These are phyloP conservation scores for Taenaris catops DNA, from an alignment of 2,888 invertebrate species.

Conservation along the genomic window DNA sequence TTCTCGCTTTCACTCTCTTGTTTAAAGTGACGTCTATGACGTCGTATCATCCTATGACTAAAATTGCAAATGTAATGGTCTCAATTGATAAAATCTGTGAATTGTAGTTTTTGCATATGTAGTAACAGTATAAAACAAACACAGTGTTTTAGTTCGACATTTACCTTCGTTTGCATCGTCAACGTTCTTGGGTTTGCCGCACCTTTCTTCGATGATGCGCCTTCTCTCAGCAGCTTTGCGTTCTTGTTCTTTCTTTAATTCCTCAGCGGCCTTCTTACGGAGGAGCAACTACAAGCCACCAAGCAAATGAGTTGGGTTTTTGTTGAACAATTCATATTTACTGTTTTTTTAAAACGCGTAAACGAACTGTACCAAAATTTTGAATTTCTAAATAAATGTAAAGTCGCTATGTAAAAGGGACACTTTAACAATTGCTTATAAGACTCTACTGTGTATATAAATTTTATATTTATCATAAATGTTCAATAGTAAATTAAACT, in stretches of 20 bases:
- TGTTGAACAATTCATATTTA: too few species aligned
- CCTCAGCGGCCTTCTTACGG: conserved; percentile 99
- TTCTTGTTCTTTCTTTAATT: conserved; percentile 99
- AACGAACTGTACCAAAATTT: too few species aligned
- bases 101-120: conserved; percentile 9
- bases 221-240: conserved; percentile 98
- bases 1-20: conserved; percentile 30
- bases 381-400: too few species aligned
- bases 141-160: conserved; percentile 1
- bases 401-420: too few species aligned
- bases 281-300: conserved; percentile 90
- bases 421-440: too few species aligned
- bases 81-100: conserved; percentile 9
- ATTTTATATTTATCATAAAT: too few species aligned
- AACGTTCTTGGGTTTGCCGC: conserved; percentile 94
- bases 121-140: conserved; percentile 2
- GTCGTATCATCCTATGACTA: conserved; percentile 9
- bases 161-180: conserved; percentile 97
- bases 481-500: too few species aligned
- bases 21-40: conserved; percentile 40
- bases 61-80: conserved; percentile 17
- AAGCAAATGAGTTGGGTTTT: too few species aligned
- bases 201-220: conserved; percentile 97
- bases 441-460: too few species aligned
- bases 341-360: too few species aligned